Evolutionary conservation across 2,113 vertebrate species (phyloP).

Genomic region (Oplegnathus fasciatus): DNA sequence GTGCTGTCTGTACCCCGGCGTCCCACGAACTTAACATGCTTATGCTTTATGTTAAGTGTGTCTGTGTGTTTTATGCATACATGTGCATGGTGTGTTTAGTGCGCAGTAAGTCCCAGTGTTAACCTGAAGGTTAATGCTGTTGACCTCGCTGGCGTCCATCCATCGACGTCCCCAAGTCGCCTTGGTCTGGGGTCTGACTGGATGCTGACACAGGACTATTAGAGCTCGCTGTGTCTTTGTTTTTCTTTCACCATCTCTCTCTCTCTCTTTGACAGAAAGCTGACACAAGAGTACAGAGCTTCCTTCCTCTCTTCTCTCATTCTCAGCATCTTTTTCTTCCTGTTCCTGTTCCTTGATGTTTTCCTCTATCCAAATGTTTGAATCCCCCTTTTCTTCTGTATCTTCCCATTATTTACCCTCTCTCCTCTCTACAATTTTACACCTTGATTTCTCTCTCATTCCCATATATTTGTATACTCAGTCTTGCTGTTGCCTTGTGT

Average conservation of each 20-base stretch:
- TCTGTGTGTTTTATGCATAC: conserved; percentile 33
- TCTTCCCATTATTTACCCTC: background rate
- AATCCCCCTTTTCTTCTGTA: background rate
- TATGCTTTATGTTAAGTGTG: conserved; percentile 25
- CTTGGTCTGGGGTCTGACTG: conserved; percentile 56
- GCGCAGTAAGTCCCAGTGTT: conserved; percentile 5
- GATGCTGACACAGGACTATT: conserved; percentile 71
- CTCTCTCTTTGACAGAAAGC: conserved; percentile 46
- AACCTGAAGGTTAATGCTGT: conserved; percentile 51
- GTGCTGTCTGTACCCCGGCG: conserved; percentile 16
- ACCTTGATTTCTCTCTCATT: background rate
- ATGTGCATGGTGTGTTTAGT: background rate
- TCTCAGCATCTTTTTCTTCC: conserved; percentile 23
- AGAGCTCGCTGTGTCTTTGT: conserved; percentile 47
- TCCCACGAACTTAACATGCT: conserved; percentile 20
- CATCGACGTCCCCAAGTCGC: conserved; percentile 56
- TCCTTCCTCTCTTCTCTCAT: conserved; percentile 10
- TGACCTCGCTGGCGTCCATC: conserved; percentile 66
- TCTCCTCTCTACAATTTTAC: background rate
- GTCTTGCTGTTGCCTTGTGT: background rate
- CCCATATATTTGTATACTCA: background rate
- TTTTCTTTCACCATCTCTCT: conserved; percentile 17
- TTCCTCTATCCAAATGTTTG: background rate
- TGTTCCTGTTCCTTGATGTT: background rate
- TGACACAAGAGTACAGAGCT: conserved; percentile 42